Evolutionary conservation across 1,140 invertebrate species (phyloP).

Genomic region (Nasonia longicornis): DNA sequence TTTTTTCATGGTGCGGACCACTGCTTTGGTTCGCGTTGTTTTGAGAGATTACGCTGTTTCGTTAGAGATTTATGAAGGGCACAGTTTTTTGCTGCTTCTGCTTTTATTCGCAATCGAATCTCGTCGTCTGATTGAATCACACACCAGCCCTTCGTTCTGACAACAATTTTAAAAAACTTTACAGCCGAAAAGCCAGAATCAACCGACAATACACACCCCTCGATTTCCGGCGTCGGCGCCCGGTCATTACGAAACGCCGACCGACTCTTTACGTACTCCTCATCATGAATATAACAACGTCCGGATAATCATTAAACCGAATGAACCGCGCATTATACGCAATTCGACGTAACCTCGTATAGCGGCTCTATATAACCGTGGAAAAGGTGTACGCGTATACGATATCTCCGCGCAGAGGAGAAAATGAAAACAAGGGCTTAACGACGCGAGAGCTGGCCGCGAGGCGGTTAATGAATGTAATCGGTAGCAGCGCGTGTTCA

Average conservation of each 20-base stretch:
- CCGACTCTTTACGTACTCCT: not conserved
- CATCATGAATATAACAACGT: not conserved
- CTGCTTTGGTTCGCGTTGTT: not conserved
- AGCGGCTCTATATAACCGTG: not conserved
- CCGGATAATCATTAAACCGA: conserved; percentile 2
- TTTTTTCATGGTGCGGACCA: not conserved
- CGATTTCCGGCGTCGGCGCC: not conserved
- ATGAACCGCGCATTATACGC: not conserved
- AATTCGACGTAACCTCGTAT: no score
- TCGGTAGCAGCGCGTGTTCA: not conserved
- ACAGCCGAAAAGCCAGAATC: no score
- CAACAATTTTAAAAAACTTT: no score
- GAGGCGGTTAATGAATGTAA: conserved; percentile 27
- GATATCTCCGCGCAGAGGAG: not conserved
- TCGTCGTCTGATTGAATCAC: no score
- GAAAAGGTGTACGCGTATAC: not conserved
- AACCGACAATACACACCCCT: no score
- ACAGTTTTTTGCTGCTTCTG: no score
- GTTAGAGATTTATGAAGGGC: not conserved
- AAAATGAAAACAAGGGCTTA: conserved; percentile 22
- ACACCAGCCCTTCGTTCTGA: no score
- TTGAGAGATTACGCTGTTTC: conserved; percentile 13
- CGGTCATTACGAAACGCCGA: not conserved
- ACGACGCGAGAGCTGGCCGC: not conserved
- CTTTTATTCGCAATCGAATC: no score